Base-by-base conservation (phyloP, 2,797 vertebrate species). In the Spheniscus humboldti region DNA sequence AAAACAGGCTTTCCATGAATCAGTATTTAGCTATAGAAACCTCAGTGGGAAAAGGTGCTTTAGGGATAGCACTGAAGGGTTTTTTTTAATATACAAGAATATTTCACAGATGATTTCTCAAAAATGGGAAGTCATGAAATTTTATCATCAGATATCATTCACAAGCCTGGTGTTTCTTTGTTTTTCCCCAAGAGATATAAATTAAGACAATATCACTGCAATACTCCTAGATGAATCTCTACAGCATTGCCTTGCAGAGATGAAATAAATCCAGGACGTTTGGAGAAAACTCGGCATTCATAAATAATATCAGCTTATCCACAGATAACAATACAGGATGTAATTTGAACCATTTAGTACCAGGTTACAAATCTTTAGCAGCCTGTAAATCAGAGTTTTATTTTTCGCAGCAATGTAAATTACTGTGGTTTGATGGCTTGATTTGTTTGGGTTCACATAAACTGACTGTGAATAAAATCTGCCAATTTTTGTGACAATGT, bases 231-330 rank as follows among this genome's bases (percentile, higher is more conserved):
- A 68, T 86, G 59, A 88, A 86, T 86, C 75, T 88, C 88, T 91
- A 75, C 80, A 90, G 39, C 66, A 55, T 64, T 92, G 62, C 66
- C 83, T 97, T 9, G 22, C 55, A 92, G 75, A 94, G 53, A 62
- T 39, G 47, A 96, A 94, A 97, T 95, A 96, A 97, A 96, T 82
- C 56, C 52, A 64, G 69, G 27, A 11, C n/a, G 77, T 76, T 90
- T 90, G 84, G 47, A 85, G 71, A 88, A 91, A 94, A 90, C 19
- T 52, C 8, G 0, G 31, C 50, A 25, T 66, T 90, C 86, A 88
- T 94, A 94, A 96, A 92, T 81, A 91, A 72, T 45, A 84, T 66
- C 59, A 81, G 30, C 35, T 91, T 81, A 87, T 83, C 30, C 41
- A 69, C 39, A 68, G 41, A 75, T 80, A 92, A 92, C 52, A 93